phyloP scores from a whole-genome alignment of 2,797 vertebrate species.

The Poecilia velifera region DNA sequence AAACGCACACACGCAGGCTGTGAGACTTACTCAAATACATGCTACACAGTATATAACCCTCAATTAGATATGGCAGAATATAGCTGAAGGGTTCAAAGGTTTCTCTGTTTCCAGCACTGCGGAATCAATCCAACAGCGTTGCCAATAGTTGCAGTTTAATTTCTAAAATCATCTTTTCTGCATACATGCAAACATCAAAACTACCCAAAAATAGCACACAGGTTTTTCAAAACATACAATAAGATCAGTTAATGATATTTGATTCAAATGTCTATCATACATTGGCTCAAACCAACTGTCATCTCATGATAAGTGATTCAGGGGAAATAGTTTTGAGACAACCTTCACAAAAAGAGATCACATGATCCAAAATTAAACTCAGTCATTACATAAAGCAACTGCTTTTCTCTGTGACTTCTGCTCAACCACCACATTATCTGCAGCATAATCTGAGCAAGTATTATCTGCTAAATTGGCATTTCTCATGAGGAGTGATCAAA shows the following conservation, averaged over 20 bases:
- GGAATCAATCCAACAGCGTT: background rate
- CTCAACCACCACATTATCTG: background rate
- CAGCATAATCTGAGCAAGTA: background rate
- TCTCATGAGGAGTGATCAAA: slow-evolving; percentile 39
- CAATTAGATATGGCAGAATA: background rate
- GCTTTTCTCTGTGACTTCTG: background rate
- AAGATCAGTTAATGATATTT: background rate
- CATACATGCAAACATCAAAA: slow-evolving; percentile 1
- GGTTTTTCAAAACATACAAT: background rate
- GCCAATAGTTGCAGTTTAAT: background rate
- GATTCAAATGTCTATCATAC: background rate
- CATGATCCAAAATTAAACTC: background rate
- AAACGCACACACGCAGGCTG: background rate
- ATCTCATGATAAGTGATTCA: background rate
- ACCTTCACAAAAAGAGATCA: background rate
- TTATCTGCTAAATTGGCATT: slow-evolving; percentile 25
- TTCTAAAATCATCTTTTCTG: background rate
- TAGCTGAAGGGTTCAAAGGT: slow-evolving; percentile 21
- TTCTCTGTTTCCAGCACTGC: background rate
- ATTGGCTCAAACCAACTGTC: background rate
- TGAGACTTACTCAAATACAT: background rate
- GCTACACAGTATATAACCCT: background rate
- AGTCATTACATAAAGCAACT: background rate
- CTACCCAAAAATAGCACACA: background rate
- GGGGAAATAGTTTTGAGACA: background rate